A percentile compares a stretch with the other conserved stretches of the same genome.
Evolutionary conservation across 2,113 vertebrate species (phyloP).

Genomic region (Etia nguti): DNA sequence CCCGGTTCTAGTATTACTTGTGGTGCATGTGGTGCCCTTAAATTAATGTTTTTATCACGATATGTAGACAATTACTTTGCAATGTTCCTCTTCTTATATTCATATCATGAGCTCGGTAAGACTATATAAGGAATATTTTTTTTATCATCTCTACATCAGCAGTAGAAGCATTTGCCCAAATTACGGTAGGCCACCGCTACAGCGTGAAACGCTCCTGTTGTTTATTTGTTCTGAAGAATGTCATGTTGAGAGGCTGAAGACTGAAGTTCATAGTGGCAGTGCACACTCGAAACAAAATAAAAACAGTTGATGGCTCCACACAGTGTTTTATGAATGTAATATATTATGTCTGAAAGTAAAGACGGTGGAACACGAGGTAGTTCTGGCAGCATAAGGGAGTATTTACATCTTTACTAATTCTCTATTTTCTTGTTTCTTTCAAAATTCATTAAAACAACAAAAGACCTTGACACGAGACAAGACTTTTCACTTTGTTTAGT

Average conservation of each 20-base stretch:
- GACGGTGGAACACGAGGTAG: not conserved
- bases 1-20: not conserved
- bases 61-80: not conserved
- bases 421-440: not conserved
- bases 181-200: not conserved
- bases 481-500: not conserved
- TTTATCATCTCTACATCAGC: not conserved
- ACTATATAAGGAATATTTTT: not conserved
- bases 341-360: not conserved
- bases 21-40: not conserved
- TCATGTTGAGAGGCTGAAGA: not conserved
- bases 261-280: not conserved
- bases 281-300: not conserved
- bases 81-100: not conserved
- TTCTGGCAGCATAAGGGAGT: not conserved
- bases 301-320: not conserved
- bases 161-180: conserved; percentile 9
- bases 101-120: not conserved
- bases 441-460: not conserved
- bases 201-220: not conserved
- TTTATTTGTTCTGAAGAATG: conserved; percentile 2
- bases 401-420: not conserved
- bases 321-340: not conserved
- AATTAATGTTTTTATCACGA: not conserved
- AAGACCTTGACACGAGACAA: not conserved